Percentiles rank a stretch among this genome's conserved stretches.
Conservation (phyloP, 37 sponge, comb jelly and placozoan genomes). For the Aplysina aerophoba region DNA sequence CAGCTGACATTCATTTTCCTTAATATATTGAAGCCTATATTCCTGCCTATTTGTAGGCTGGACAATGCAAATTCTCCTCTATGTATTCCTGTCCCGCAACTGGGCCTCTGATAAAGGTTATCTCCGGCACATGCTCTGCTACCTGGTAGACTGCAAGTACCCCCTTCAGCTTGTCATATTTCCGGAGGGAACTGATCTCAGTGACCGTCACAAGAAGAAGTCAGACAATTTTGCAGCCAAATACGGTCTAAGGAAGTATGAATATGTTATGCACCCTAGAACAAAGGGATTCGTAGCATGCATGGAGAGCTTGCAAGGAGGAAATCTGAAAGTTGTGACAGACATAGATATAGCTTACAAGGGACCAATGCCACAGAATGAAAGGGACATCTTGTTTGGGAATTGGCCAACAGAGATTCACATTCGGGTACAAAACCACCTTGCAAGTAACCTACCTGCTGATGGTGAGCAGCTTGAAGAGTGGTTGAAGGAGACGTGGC, state of each 20-base stretch:
- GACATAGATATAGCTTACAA: conserved; percentile 68
- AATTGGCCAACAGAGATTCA: conserved; percentile 78
- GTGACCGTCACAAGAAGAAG: conserved; percentile 55
- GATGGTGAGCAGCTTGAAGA: conserved; percentile 47
- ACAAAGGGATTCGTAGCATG: conserved; percentile 83
- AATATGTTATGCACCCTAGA: conserved; percentile 85
- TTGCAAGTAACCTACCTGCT: conserved; percentile 39
- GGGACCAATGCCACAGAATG: conserved; percentile 72
- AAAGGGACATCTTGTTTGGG: conserved; percentile 61
- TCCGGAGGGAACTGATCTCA: conserved; percentile 94
- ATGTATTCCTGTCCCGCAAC: conserved; percentile 78
- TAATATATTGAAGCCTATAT: no score
- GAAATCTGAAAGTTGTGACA: conserved; percentile 18
- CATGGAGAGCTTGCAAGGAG: conserved; percentile 54
- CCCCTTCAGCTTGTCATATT: conserved; percentile 88
- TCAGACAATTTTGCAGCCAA: conserved; percentile 68
- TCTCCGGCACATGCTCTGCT: conserved; percentile 41
- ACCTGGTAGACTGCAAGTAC: conserved; percentile 56
- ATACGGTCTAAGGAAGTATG: conserved; percentile 65
- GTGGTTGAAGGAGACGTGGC: conserved; percentile 76
- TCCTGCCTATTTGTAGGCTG: conserved; percentile 62
- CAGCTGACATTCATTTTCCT: no score
- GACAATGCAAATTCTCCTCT: conserved; percentile 77
- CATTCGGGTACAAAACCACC: conserved; percentile 38
- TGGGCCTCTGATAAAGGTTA: conserved; percentile 79